phyloP scores from a whole-genome alignment of 2,797 vertebrate species.

The Iguana delicatissima region DNA sequence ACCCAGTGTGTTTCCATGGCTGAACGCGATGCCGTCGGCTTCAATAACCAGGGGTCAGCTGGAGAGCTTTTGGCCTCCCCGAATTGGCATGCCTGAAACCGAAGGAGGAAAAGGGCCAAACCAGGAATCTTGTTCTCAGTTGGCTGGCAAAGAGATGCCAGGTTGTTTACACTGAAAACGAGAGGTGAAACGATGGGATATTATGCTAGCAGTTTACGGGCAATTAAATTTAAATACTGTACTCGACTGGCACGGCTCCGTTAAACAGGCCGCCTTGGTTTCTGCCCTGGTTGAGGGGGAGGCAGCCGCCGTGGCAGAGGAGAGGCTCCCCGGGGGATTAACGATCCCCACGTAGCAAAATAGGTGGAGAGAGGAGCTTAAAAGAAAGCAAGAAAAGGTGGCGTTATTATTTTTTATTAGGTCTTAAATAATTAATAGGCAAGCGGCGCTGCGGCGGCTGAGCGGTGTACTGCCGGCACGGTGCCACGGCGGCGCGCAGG shows the following conservation, averaged over 20 bases:
- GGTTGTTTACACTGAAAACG: constrained; percentile 45
- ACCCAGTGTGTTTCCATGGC: too few species aligned
- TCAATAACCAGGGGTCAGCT: neutral
- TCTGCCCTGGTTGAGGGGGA: constrained; percentile 19
- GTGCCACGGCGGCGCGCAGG: constrained; percentile 41
- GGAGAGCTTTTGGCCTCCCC: too few species aligned
- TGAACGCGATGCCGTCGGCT: neutral
- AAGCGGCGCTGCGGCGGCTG: constrained; percentile 57
- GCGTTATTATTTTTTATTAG: constrained; percentile 46
- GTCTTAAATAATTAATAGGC: constrained; percentile 72
- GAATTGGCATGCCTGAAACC: neutral
- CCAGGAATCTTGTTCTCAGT: neutral
- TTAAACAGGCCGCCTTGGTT: constrained; percentile 13
- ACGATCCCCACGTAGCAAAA: neutral
- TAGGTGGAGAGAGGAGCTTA: neutral
- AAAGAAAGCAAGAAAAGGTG: neutral
- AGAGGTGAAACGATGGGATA: constrained; percentile 45
- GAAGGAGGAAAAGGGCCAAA: neutral
- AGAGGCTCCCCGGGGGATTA: constrained; percentile 32
- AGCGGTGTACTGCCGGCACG: constrained; percentile 53
- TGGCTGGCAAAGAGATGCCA: neutral
- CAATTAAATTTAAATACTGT: constrained; percentile 43
- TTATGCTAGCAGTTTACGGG: constrained; percentile 42
- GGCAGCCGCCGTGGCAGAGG: neutral
- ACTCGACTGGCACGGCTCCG: neutral